Base-by-base conservation (phyloP, 2,113 vertebrate genomes). In the Lates calcarifer region DNA sequence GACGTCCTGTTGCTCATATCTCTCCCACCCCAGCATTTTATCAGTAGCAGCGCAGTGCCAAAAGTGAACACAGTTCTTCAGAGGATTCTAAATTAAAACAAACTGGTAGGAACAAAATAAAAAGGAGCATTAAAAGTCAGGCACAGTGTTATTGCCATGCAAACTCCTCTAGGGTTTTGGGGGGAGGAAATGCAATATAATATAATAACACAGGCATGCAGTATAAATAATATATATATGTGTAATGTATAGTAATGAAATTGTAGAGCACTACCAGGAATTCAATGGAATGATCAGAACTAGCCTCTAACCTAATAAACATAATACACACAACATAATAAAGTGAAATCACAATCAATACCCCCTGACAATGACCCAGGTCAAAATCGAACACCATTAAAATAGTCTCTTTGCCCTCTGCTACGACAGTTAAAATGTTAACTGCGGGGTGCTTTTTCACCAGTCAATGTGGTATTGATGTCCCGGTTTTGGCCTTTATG, bases 311-410 rank as follows among this genome's bases (percentile, higher is more conserved):
- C 7, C 47, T 45, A 49, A 26, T 64, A 56, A 68, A 35, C n/a
- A 26, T 24, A 63, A 56, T 43, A 45, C 68, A 69, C 9, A 29
- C 31, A 72, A 67, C 33, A 63, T 8, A 28, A 45, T 65, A 10
- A 24, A 58, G 31, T 55, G 3, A 67, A 49, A 57, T 37, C n/a
- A 7, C 14, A 43, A 29, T 74, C 43, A 57, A 26, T 74, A 64
- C 12, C 22, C 4, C 3, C 35, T 77, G 41, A 33, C 67, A 81
- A 82, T 73, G 37, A 53, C 7, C 15, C 13, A 17, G 6, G 3
- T 49, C 26, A 72, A 57, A 80, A 55, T 66, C 14, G 5, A 68
- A 70, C n/a, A 47, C 2, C 63, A 65, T 83, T 78, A 58, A 51
- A 41, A 62, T 13, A 0, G 24, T 43, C 60, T 67, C 17, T 28